Conservation (phyloP, 2,113 vertebrate species). For the Cyanoderma ruficeps region DNA sequence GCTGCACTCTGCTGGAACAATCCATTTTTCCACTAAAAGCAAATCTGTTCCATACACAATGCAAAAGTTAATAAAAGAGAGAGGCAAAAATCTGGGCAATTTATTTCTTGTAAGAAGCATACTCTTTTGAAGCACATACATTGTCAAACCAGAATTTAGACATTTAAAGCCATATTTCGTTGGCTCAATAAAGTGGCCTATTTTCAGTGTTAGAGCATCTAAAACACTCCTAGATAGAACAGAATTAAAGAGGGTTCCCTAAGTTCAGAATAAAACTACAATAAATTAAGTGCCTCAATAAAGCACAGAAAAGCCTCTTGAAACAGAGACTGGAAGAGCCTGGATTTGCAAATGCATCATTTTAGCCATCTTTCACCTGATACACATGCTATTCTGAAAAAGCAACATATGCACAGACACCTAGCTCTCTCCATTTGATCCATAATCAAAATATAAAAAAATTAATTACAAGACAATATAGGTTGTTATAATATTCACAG, state of each 20-base stretch:
- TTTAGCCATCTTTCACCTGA: background rate
- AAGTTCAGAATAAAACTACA: background rate
- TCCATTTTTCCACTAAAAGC: background rate
- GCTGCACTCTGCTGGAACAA: constrained; percentile 79
- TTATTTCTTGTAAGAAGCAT: background rate
- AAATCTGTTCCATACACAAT: background rate
- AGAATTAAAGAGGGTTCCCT: background rate
- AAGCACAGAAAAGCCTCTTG: background rate
- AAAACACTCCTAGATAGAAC: background rate
- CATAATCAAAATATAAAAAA: background rate
- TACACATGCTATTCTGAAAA: background rate
- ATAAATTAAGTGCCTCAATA: background rate
- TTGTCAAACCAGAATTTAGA: background rate
- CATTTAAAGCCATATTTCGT: background rate
- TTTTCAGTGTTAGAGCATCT: background rate
- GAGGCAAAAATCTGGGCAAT: background rate
- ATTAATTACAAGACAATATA: background rate
- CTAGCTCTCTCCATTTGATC: background rate
- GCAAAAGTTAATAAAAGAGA: background rate
- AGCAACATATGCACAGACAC: background rate
- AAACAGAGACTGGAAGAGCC: background rate
- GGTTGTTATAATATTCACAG: background rate
- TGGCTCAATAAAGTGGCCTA: background rate
- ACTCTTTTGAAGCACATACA: background rate
- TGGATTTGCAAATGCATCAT: background rate